Evolutionary conservation across 2,888 invertebrate genomes (phyloP), one percentile per base, ranked within the genome.

Genomic region (Cyclophora albipunctata): DNA sequence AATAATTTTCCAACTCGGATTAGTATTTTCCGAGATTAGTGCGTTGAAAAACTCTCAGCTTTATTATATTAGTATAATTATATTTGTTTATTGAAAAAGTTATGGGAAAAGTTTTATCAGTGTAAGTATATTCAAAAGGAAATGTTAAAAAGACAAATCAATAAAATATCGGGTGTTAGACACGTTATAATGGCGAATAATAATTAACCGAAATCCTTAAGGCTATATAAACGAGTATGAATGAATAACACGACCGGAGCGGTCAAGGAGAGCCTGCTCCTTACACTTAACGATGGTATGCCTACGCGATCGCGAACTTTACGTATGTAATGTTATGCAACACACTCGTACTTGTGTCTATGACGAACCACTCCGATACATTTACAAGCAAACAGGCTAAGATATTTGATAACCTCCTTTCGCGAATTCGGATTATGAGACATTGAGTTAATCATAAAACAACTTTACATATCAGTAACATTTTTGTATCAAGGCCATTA

Each of bases 261-360:
- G 84, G 84, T 84, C 85, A 86, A 86, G 85, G 85, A 61, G 64
- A 85, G 71, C 85, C 49, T 69, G 81, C 66, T 77, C 67, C 60
- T 70, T 72, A 69, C 69, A 71, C 68, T 71, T 71, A 20, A 20
- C 37, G 37, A 37, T 37, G 37, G 4, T 37, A 37, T 37, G 5
- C 37, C 37, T 5, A 37, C 37, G 2, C 5, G 37, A 37, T 37
- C 20, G 46, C 51, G 46, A 51, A 60, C 51, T 55, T 50, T 51
- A 55, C 62, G 59, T 69, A 60, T 59, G 58, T 59, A 51, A 59
- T 50, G 55, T 47, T 59, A 63, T 51, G 54, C 66, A 62, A 63
- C 56, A 58, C 52, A 62, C 63, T 62, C 57, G 56, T 63, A 62
- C 66, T 62, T 60, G 55, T 53, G 56, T 55, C 41, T 45, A 37